Percentiles rank a stretch among this genome's conserved stretches.
These are phyloP conservation scores for Rhaphigaster nebulosa DNA, from an alignment of 2,888 invertebrate genomes.

Conservation along the genomic window DNA sequence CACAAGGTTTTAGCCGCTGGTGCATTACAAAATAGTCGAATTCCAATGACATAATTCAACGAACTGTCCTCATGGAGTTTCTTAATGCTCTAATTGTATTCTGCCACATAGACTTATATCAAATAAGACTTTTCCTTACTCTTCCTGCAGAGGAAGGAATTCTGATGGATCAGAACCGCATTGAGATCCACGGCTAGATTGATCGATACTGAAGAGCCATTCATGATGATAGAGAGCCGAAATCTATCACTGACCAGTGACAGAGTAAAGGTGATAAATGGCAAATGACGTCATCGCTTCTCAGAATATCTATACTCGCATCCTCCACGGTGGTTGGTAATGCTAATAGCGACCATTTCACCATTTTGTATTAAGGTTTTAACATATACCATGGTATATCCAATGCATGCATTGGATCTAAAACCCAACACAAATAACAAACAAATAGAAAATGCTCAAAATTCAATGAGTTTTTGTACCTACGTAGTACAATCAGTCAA, in stretches of 20 bases:
- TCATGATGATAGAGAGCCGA: not conserved
- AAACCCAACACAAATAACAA: no score
- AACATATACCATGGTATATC: no score
- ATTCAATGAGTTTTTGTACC: no score
- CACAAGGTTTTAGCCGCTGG: not conserved
- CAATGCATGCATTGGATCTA: no score
- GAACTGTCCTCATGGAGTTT: not conserved
- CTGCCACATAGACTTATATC: not conserved
- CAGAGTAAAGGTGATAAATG: not conserved
- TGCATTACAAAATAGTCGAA: not conserved
- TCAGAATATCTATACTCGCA: not conserved
- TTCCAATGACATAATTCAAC: conserved; percentile 8
- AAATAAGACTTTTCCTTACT: not conserved
- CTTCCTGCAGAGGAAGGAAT: not conserved
- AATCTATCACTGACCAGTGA: not conserved
- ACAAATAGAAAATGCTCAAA: no score
- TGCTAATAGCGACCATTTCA: no score
- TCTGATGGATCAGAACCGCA: not conserved
- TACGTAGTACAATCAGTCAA: no score
- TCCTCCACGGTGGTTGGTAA: no score
- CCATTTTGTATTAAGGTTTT: no score
- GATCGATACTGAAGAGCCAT: not conserved
- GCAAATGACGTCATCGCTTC: not conserved
- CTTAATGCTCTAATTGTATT: not conserved
- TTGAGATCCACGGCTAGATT: not conserved